Evolutionary conservation across 2,888 invertebrate genomes (phyloP).

Genomic region (Linyphia triangularis): DNA sequence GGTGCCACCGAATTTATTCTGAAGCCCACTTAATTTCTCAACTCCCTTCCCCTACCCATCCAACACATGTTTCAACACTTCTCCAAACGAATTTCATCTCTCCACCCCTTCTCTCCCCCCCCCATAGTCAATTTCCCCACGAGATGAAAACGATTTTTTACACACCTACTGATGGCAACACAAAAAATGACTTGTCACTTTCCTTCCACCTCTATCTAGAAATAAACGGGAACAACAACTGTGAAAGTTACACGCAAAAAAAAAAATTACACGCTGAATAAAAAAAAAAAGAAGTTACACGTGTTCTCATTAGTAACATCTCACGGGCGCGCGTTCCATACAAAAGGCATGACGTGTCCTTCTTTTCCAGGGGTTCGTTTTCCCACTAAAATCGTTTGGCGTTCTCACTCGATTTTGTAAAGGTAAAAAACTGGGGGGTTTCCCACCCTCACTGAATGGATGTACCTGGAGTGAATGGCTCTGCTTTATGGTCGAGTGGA

Average conservation of each 20-base stretch:
- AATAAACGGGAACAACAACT: neutral
- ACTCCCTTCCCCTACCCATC: neutral
- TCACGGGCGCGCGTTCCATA: neutral
- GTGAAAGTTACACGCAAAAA: neutral
- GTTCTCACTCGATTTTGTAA: neutral
- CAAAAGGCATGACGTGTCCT: constrained; percentile 23
- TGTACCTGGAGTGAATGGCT: neutral
- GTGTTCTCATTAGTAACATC: constrained; percentile 30
- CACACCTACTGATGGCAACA: constrained; percentile 24
- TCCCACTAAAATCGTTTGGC: neutral
- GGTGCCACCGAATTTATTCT: neutral
- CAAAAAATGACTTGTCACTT: constrained; percentile 45
- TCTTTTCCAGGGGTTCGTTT: neutral
- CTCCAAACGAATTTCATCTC: neutral
- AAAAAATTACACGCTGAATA: neutral
- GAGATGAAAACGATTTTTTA: constrained; percentile 55
- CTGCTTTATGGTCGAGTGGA: neutral
- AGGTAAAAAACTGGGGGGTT: too few relatives aligned
- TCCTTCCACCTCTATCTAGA: neutral
- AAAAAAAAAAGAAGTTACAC: neutral
- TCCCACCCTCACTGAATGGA: neutral
- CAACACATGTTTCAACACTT: neutral
- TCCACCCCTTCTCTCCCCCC: neutral
- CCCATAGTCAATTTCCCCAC: constrained; percentile 36
- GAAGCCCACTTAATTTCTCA: neutral